Evolutionary conservation across 2,888 invertebrate species (phyloP).

Genomic region (Ophion slaviceki): DNA sequence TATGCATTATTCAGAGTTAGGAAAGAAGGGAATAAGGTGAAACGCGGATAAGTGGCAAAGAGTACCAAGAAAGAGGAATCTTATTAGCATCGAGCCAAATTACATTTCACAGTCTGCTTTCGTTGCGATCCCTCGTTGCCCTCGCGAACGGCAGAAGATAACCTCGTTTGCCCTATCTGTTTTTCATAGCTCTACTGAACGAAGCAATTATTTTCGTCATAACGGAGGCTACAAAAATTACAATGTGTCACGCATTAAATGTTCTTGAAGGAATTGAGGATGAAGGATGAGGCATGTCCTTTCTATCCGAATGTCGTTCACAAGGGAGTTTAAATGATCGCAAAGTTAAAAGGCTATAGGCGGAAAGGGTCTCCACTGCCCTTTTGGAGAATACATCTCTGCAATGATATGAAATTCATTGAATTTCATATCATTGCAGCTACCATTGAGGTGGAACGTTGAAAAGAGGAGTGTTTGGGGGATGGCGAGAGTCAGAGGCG

Average conservation of each 20-base stretch:
- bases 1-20: conserved; percentile 76
- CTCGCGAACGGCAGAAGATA: conserved; percentile 54
- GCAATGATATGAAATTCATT: background rate
- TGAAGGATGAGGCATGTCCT: too few relatives aligned
- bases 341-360: background rate
- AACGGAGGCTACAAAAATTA: background rate
- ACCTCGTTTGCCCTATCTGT: conserved; percentile 44
- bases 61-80: conserved; percentile 67
- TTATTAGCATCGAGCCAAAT: conserved; percentile 80
- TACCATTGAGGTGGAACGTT: background rate
- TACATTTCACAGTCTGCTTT: conserved; percentile 73
- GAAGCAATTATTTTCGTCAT: conserved; percentile 31
- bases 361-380: background rate
- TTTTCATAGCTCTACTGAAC: conserved; percentile 32
- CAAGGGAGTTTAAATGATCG: background rate
- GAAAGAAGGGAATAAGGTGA: conserved; percentile 43
- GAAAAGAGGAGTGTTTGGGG: background rate
- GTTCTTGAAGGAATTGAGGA: background rate
- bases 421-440: too few relatives aligned
- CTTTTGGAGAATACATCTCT: background rate
- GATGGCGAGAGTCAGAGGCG: background rate
- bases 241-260: background rate
- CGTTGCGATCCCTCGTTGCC: conserved; percentile 23
- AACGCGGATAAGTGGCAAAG: conserved; percentile 53
- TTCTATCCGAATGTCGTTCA: background rate